These are phyloP conservation scores for Trachops cirrhosus DNA, from an alignment of 2,797 vertebrate genomes.

Conservation along the genomic window DNA sequence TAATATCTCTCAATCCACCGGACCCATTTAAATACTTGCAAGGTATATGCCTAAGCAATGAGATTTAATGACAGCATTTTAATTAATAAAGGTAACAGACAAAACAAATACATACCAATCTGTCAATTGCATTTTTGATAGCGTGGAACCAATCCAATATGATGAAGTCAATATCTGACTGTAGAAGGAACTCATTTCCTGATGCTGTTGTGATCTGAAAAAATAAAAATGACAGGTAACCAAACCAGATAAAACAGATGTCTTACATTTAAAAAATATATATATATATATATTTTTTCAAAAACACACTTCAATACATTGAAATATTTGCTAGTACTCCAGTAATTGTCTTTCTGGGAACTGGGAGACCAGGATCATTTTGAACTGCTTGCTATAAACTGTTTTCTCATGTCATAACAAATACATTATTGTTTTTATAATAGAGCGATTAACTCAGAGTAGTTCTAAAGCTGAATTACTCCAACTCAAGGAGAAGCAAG, in stretches of 20 bases:
- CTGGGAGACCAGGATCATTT: slow-evolving; percentile 48
- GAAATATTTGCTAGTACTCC: slow-evolving; percentile 54
- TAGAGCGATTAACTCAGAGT: slow-evolving; percentile 71
- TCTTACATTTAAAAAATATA: slow-evolving; percentile 56
- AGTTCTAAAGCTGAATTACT: slow-evolving; percentile 59
- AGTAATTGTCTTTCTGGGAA: slow-evolving; percentile 71
- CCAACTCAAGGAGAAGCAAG: slow-evolving; percentile 62
- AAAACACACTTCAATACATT: background rate
- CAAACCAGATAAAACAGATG: slow-evolving; percentile 46
- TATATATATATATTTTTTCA: background rate
- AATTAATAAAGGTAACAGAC: slow-evolving; percentile 84
- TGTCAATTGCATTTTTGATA: slow-evolving; percentile 90
- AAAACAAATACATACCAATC: slow-evolving; percentile 90
- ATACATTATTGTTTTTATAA: slow-evolving; percentile 79
- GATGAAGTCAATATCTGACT: slow-evolving; percentile 89
- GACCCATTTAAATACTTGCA: slow-evolving; percentile 67
- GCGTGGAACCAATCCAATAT: slow-evolving; percentile 92
- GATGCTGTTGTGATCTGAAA: slow-evolving; percentile 91
- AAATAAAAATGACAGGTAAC: slow-evolving; percentile 75
- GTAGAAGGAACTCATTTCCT: slow-evolving; percentile 94
- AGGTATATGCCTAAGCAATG: slow-evolving; percentile 67
- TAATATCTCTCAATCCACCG: slow-evolving; percentile 70
- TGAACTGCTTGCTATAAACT: slow-evolving; percentile 76
- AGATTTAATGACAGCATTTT: slow-evolving; percentile 79
- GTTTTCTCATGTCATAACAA: slow-evolving; percentile 79